phyloP scores from a whole-genome alignment of 1,140 invertebrate genomes.

The Hyles vespertilio region DNA sequence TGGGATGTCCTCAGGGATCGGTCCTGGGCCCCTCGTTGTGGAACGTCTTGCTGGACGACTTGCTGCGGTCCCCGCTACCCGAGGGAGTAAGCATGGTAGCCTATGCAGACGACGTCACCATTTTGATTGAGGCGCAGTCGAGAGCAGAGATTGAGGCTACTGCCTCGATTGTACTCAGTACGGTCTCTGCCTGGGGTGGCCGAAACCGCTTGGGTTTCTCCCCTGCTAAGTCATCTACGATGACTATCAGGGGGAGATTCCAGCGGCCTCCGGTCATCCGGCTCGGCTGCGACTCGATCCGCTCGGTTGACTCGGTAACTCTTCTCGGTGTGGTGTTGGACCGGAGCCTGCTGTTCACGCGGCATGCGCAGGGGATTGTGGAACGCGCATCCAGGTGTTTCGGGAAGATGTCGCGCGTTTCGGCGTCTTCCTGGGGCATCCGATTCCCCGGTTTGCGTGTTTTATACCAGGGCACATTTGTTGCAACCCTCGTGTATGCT shows the following conservation, averaged over 20 bases:
- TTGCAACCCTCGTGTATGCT: background rate
- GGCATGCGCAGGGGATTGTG: conserved; percentile 13
- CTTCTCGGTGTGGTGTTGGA: conserved; percentile 14
- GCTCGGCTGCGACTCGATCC: conserved; percentile 3
- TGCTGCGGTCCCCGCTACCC: conserved; percentile 23
- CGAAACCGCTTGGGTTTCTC: conserved; percentile 2
- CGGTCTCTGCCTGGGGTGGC: background rate
- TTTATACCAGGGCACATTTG: conserved; percentile 5
- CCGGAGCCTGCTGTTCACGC: conserved; percentile 4
- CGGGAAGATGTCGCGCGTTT: conserved; percentile 18
- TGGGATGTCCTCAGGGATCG: conserved; percentile 70
- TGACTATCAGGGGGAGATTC: conserved; percentile 1
- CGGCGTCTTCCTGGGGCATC: conserved; percentile 14
- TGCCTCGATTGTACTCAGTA: too few species aligned
- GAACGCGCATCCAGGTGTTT: conserved; percentile 14
- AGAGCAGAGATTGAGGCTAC: conserved; percentile 28
- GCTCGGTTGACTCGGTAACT: background rate
- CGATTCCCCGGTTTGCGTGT: conserved; percentile 7
- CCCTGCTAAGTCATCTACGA: background rate
- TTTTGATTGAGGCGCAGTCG: conserved; percentile 34
- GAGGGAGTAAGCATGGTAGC: conserved; percentile 19
- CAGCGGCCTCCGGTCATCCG: background rate
- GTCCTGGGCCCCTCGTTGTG: conserved; percentile 59
- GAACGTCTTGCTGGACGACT: conserved; percentile 59
- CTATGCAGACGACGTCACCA: conserved; percentile 54